phyloP scores from a whole-genome alignment of 2,113 vertebrate genomes.

The Lepus americanus region DNA sequence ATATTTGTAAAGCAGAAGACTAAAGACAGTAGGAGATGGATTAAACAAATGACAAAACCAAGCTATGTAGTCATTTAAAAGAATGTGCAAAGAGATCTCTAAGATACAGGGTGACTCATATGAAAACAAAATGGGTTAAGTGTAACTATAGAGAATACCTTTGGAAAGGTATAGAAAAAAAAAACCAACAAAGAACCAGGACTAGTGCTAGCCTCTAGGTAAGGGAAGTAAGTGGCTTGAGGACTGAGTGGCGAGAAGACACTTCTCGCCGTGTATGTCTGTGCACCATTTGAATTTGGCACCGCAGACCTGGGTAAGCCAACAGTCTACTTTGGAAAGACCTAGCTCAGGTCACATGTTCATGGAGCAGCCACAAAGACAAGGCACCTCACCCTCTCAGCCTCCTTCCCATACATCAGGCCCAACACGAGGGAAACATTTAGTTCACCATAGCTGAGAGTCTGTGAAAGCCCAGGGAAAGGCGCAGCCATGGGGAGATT shows the following conservation, averaged over 20 bases:
- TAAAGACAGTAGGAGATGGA: background rate
- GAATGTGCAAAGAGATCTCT: background rate
- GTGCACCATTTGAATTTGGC: background rate
- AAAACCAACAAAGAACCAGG: no score
- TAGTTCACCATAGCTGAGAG: background rate
- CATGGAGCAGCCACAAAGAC: background rate
- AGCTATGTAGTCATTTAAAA: background rate
- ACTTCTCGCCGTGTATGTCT: background rate
- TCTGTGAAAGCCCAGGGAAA: background rate
- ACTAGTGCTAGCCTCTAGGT: background rate
- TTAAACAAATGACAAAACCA: background rate
- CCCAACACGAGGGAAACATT: background rate
- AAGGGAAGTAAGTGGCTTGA: background rate
- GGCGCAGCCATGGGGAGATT: no score
- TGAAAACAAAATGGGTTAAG: background rate
- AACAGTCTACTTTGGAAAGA: background rate
- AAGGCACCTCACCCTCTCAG: background rate
- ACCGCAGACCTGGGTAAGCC: rapidly evolving
- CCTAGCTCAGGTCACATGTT: background rate
- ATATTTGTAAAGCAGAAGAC: constrained; percentile 7
- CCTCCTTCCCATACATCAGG: background rate
- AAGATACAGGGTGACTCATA: background rate
- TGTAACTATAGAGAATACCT: background rate
- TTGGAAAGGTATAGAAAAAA: background rate
- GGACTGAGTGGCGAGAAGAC: rapidly evolving